Evolutionary conservation across 2,888 invertebrate species (phyloP).

Genomic region (Athalia circularis): DNA sequence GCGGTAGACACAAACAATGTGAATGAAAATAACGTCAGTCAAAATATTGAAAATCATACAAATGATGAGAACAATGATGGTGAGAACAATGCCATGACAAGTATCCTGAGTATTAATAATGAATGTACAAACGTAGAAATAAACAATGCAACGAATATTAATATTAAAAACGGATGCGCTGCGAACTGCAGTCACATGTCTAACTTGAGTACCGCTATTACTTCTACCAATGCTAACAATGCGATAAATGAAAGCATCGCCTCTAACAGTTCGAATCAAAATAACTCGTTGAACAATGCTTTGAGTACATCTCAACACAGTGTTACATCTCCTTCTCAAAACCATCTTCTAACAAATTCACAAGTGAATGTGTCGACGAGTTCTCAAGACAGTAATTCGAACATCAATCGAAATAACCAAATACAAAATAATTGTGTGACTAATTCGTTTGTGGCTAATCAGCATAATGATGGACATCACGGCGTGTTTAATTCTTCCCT

Average conservation of each 20-base stretch:
- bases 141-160: slow-evolving; percentile 72
- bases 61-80: slow-evolving; percentile 56
- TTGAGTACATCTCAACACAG: slow-evolving; percentile 58
- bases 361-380: slow-evolving; percentile 54
- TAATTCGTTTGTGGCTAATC: slow-evolving; percentile 54
- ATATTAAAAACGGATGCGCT: slow-evolving; percentile 68
- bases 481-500: slow-evolving; percentile 56
- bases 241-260: slow-evolving; percentile 72
- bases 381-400: slow-evolving; percentile 61
- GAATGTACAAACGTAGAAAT: slow-evolving; percentile 72
- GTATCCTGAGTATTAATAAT: slow-evolving; percentile 54
- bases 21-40: slow-evolving; percentile 50
- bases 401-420: slow-evolving; percentile 57
- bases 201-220: slow-evolving; percentile 67
- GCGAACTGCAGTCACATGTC: slow-evolving; percentile 66
- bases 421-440: slow-evolving; percentile 59
- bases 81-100: slow-evolving; percentile 37
- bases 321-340: slow-evolving; percentile 55
- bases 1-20: slow-evolving; percentile 50
- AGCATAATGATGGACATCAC: slow-evolving; percentile 55
- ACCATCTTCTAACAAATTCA: slow-evolving; percentile 50
- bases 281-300: slow-evolving; percentile 56
- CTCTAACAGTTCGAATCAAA: slow-evolving; percentile 66
- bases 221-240: slow-evolving; percentile 69
- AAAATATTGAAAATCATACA: slow-evolving; percentile 56